phyloP scores from a whole-genome alignment of 2,888 invertebrate species.

The Pterostichus madidus region DNA sequence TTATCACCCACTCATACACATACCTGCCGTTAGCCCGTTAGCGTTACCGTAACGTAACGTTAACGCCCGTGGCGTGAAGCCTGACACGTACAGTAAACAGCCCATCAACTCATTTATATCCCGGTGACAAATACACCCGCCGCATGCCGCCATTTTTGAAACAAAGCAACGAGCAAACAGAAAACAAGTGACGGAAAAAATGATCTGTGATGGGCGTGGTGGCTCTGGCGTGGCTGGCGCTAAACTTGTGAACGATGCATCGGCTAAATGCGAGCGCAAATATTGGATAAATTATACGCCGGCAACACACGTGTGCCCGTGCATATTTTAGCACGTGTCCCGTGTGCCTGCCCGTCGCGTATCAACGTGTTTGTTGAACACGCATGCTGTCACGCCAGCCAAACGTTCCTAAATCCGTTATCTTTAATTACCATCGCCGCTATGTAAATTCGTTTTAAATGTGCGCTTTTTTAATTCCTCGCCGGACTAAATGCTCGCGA shows the following conservation, averaged over 20 bases:
- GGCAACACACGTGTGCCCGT: conserved; percentile 56
- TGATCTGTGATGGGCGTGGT: conserved; percentile 43
- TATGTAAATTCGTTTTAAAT: conserved; percentile 49
- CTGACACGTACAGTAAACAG: conserved; percentile 57
- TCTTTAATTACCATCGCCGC: conserved; percentile 56
- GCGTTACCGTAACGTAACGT: background rate
- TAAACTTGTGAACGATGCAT: conserved; percentile 37
- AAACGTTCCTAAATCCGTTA: conserved; percentile 45
- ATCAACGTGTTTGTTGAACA: conserved; percentile 50
- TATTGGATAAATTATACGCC: conserved; percentile 52
- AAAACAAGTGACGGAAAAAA: conserved; percentile 31
- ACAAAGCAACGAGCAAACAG: conserved; percentile 36
- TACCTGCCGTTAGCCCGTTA: conserved; percentile 22
- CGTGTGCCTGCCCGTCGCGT: conserved; percentile 18
- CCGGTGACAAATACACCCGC: conserved; percentile 58
- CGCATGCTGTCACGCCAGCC: conserved; percentile 42
- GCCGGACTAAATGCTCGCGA: conserved; percentile 13
- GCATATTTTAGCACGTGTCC: conserved; percentile 56
- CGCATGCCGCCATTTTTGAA: conserved; percentile 47
- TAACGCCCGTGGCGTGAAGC: conserved; percentile 24
- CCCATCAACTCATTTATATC: conserved; percentile 59
- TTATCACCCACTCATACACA: conserved; percentile 37
- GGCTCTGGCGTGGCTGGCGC: background rate
- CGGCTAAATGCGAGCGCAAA: conserved; percentile 46
- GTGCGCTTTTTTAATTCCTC: conserved; percentile 36